These are phyloP conservation scores for Macaria liturata DNA, from an alignment of 2,888 invertebrate species.

Conservation along the genomic window DNA sequence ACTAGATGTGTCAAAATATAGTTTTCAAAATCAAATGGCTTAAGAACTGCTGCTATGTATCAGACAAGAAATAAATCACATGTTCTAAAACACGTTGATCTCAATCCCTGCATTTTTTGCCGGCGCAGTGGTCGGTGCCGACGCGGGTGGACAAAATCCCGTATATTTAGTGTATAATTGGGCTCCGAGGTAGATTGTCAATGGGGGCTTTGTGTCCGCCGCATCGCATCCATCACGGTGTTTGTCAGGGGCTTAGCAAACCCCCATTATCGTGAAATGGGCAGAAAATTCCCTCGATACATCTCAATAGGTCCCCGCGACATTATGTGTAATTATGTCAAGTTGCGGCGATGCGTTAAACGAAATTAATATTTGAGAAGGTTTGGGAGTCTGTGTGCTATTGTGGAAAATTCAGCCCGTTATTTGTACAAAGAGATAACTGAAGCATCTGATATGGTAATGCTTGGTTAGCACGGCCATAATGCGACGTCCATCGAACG, in stretches of 20 bases:
- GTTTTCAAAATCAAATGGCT: too few species aligned
- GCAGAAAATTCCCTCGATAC: constrained; percentile 70
- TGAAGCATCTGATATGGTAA: constrained; percentile 26
- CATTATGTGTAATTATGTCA: constrained; percentile 68
- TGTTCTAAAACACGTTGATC: too few species aligned
- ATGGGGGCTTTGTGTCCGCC: constrained; percentile 66
- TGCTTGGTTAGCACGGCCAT: constrained; percentile 16
- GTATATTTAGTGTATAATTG: constrained; percentile 56
- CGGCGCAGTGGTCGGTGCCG: constrained; percentile 41
- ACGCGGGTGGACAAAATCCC: constrained; percentile 56
- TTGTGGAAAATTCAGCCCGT: constrained; percentile 12
- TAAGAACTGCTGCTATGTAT: too few species aligned
- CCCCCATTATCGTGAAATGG: constrained; percentile 68
- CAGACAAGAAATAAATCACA: too few species aligned
- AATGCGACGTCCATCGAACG: too few species aligned
- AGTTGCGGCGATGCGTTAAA: constrained; percentile 45
- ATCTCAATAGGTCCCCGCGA: constrained; percentile 57
- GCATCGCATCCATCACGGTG: constrained; percentile 68
- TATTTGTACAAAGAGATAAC: constrained; percentile 20
- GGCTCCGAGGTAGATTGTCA: constrained; percentile 57
- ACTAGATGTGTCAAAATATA: too few species aligned
- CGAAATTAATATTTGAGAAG: constrained; percentile 41
- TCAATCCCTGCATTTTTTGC: constrained; percentile 39
- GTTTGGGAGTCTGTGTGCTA: constrained; percentile 1
- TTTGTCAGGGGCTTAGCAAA: constrained; percentile 55